A percentile compares a stretch with the other conserved stretches of the same genome.
These are phyloP conservation scores for Mylabris phalerata DNA, from an alignment of 1,140 invertebrate species.

Conservation along the genomic window DNA sequence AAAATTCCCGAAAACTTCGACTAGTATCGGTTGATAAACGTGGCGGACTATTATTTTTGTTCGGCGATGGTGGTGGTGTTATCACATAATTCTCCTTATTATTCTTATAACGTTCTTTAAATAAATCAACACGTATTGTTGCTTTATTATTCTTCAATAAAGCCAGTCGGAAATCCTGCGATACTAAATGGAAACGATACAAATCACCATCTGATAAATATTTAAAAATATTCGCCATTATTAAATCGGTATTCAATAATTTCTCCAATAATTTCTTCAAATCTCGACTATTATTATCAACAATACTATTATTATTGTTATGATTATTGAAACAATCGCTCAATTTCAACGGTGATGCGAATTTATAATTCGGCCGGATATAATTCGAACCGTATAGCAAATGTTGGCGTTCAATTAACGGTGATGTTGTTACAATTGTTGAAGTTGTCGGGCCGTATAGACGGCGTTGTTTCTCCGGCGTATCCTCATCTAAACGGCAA, in stretches of 20 bases:
- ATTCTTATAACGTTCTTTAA: constrained; percentile 18
- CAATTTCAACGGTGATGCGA: constrained; percentile 22
- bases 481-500: constrained; percentile 4
- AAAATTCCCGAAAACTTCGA: background rate
- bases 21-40: constrained; percentile 10
- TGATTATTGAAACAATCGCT: constrained; percentile 8
- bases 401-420: constrained; percentile 26
- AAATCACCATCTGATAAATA: constrained; percentile 32
- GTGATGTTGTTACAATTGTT: constrained; percentile 17
- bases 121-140: constrained; percentile 11
- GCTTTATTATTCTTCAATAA: constrained; percentile 22
- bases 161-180: constrained; percentile 19
- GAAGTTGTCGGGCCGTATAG: constrained; percentile 14
- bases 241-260: constrained; percentile 22
- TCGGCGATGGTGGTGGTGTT: constrained; percentile 27
- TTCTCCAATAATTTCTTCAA: constrained; percentile 8
- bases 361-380: constrained; percentile 13
- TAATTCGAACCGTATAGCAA: constrained; percentile 24
- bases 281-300: background rate
- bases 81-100: constrained; percentile 35
- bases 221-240: constrained; percentile 27
- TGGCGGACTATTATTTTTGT: constrained; percentile 18
- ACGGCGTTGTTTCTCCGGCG: constrained; percentile 9
- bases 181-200: constrained; percentile 28
- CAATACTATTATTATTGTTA: constrained; percentile 9